A percentile compares a stretch with the other conserved stretches of the same genome.
Conservation (phyloP, 2,113 vertebrate genomes). For the Psittacus erithacus region DNA sequence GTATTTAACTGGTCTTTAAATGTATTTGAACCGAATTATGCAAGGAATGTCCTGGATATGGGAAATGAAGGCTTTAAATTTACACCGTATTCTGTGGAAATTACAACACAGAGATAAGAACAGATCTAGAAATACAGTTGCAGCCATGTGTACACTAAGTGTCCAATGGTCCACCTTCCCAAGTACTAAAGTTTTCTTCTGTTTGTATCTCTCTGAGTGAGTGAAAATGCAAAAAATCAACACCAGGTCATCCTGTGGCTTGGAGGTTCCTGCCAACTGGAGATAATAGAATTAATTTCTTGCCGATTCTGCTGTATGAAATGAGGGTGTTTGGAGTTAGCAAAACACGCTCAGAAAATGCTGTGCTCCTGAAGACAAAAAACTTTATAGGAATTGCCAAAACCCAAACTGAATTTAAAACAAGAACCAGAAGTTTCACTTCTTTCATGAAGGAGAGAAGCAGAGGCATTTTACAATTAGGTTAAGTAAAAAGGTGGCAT, state of each 20-base stretch:
- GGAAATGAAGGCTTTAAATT: not conserved
- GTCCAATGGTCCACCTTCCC: not conserved
- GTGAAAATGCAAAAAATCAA: not conserved
- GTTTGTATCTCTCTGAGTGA: not conserved
- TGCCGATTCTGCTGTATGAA: not conserved
- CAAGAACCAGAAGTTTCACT: not conserved
- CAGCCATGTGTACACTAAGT: not conserved
- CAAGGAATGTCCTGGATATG: not conserved
- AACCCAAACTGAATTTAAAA: not conserved
- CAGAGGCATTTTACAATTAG: not conserved
- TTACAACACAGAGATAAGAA: not conserved
- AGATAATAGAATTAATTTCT: not conserved
- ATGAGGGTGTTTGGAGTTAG: not conserved
- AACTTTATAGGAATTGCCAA: not conserved
- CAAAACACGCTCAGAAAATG: not conserved
- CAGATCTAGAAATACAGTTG: fast-evolving
- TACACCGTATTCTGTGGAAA: not conserved
- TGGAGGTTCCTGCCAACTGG: not conserved
- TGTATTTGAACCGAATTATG: not conserved
- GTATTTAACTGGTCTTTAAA: not conserved
- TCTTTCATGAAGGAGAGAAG: not conserved
- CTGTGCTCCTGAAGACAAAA: not conserved
- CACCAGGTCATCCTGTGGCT: not conserved
- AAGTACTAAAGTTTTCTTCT: not conserved
- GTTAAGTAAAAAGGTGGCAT: not conserved